A percentile compares a stretch with the other conserved stretches of the same genome.
phyloP scores from a whole-genome alignment of 2,113 vertebrate genomes.

The Apus apus region DNA sequence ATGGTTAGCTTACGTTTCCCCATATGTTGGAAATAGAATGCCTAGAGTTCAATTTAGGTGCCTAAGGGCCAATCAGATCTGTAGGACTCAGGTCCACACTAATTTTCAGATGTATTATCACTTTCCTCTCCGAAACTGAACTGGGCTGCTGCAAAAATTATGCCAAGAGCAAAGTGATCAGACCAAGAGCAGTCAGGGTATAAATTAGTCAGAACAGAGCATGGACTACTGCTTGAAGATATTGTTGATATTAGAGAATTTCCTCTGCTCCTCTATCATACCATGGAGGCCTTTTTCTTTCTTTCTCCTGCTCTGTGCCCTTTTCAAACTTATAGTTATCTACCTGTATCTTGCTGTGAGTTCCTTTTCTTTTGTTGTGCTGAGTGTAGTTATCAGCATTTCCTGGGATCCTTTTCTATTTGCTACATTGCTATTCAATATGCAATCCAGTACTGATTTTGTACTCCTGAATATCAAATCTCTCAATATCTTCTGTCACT shows the following conservation, averaged over 20 bases:
- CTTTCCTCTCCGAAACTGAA: not conserved
- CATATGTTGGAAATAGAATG: not conserved
- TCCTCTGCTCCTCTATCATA: not conserved
- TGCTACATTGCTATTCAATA: not conserved
- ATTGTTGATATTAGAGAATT: not conserved
- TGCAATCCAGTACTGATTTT: not conserved
- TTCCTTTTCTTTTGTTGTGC: not conserved
- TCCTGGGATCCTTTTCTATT: not conserved
- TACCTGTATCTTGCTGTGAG: not conserved
- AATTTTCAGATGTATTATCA: not conserved
- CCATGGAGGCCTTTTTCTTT: not conserved
- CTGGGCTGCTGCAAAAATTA: not conserved
- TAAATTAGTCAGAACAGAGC: not conserved
- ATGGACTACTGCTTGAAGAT: not conserved
- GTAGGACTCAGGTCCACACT: not conserved
- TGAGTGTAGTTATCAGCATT: not conserved
- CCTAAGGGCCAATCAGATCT: not conserved
- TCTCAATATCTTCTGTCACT: not conserved
- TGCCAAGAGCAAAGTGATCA: not conserved
- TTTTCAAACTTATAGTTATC: not conserved
- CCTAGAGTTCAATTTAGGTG: not conserved
- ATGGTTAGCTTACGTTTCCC: not conserved
- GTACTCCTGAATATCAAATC: not conserved
- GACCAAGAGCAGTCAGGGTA: not conserved
- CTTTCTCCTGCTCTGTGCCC: not conserved